A percentile compares a stretch with the other conserved stretches of the same genome.
Conservation (phyloP, 2,113 vertebrate genomes). For the Orycteropus afer region DNA sequence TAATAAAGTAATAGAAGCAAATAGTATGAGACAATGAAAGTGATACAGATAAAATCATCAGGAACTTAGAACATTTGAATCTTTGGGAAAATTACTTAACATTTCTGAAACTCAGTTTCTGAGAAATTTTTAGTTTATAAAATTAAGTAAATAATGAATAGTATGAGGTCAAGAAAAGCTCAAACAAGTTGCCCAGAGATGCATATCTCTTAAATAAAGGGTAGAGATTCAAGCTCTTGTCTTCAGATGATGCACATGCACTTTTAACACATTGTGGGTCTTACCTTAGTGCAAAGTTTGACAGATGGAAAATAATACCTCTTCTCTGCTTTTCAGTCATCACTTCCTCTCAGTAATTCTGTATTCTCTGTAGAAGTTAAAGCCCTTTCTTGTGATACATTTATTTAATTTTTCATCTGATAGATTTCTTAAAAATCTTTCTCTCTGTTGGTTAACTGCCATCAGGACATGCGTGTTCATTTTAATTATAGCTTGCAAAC, state of each 20-base stretch:
- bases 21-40: background rate
- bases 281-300: background rate
- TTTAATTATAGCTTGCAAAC: constrained; percentile 73
- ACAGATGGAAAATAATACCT: background rate
- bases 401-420: constrained; percentile 75
- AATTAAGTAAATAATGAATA: background rate
- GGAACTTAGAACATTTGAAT: background rate
- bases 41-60: background rate
- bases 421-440: constrained; percentile 71
- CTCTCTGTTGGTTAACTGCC: constrained; percentile 46
- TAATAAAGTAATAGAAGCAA: background rate
- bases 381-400: constrained; percentile 65
- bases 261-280: background rate
- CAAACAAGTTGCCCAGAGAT: background rate
- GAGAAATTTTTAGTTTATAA: background rate
- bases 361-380: constrained; percentile 24
- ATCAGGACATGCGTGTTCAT: constrained; percentile 20
- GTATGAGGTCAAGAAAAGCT: background rate
- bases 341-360: constrained; percentile 37
- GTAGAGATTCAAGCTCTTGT: background rate
- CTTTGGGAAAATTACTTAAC: background rate
- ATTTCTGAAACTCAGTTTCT: background rate
- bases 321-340: background rate
- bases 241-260: background rate
- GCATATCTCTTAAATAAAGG: background rate